Percentiles rank a stretch among this genome's conserved stretches.
These are phyloP conservation scores for Cyprinus carpio DNA, from an alignment of 2,113 vertebrate genomes.

Conservation along the genomic window DNA sequence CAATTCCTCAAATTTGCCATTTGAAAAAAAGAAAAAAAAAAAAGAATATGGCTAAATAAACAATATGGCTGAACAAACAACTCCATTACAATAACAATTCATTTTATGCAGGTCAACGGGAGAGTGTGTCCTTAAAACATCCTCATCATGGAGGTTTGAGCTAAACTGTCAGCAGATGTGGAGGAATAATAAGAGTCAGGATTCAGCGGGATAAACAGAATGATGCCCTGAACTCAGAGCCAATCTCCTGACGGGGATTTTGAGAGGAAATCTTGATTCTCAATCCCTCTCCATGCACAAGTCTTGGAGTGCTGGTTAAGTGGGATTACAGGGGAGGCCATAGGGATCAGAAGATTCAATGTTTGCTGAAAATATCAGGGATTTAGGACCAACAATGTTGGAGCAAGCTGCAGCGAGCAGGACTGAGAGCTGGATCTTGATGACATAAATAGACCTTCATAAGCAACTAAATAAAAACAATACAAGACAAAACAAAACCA, in stretches of 20 bases:
- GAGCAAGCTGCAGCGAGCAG: background rate
- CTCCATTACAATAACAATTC: background rate
- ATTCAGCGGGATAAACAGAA: background rate
- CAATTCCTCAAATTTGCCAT: slow-evolving; percentile 4
- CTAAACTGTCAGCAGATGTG: background rate
- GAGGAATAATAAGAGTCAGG: background rate
- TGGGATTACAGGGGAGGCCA: slow-evolving; percentile 8
- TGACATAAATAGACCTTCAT: background rate
- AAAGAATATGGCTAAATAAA: too few relatives aligned
- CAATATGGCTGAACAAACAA: background rate
- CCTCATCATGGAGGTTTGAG: background rate
- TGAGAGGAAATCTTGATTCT: background rate
- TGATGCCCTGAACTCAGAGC: background rate
- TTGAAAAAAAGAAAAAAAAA: background rate
- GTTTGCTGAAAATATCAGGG: background rate
- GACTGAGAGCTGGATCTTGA: background rate
- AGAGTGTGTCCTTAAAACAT: slow-evolving; percentile 7
- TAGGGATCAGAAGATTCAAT: background rate
- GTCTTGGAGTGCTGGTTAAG: slow-evolving; percentile 4
- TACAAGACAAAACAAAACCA: too few relatives aligned
- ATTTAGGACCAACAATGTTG: background rate
- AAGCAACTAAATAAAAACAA: background rate
- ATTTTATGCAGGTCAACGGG: background rate
- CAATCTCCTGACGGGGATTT: background rate
- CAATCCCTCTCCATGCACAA: background rate